Evolutionary conservation across 2,797 vertebrate species (phyloP).

Genomic region (Anguilla pacifica): DNA sequence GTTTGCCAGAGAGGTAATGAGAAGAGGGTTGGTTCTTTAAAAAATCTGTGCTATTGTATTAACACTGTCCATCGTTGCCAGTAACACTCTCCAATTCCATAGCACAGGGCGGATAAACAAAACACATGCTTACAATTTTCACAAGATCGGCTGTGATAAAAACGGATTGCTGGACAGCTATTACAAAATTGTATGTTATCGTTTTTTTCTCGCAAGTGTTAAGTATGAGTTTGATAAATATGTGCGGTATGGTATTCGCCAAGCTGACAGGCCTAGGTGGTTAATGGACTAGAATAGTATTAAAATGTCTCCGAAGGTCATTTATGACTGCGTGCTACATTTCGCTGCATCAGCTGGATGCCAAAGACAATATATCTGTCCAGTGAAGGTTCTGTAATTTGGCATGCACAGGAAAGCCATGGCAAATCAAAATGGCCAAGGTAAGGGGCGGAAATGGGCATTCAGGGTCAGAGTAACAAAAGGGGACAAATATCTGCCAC

Average conservation of each 20-base stretch:
- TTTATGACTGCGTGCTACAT: constrained; percentile 11
- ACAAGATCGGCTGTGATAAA: background rate
- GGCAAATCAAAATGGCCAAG: background rate
- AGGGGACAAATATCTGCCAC: background rate
- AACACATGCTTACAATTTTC: background rate
- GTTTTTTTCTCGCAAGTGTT: background rate
- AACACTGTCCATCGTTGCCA: background rate
- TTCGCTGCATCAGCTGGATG: background rate
- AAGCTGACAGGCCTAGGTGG: background rate
- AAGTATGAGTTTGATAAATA: background rate
- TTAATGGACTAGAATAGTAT: background rate
- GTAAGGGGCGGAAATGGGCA: background rate
- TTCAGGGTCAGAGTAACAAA: background rate
- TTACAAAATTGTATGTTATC: background rate
- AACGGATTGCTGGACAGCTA: background rate
- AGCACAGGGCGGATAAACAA: background rate
- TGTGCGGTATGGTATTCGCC: background rate
- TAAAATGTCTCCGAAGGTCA: background rate
- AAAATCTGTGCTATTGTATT: background rate
- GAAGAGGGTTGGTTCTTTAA: background rate
- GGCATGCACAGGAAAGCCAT: background rate
- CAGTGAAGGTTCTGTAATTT: background rate
- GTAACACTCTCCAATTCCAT: background rate
- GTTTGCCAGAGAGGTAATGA: background rate
- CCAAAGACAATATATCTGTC: background rate